These are phyloP conservation scores for Menidia beryllina DNA, from an alignment of 2,113 vertebrate genomes.

Conservation along the genomic window DNA sequence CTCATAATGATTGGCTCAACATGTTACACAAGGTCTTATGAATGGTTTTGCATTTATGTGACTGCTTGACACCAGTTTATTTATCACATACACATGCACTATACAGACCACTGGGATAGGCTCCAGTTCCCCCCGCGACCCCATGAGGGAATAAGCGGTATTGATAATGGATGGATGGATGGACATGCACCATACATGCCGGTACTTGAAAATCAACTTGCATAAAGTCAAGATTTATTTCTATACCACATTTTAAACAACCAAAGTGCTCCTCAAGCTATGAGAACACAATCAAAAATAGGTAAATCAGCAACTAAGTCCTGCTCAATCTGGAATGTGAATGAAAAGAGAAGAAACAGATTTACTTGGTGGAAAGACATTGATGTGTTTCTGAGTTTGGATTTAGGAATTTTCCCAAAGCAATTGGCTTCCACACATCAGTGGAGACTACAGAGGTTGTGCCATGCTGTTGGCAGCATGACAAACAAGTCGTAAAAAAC, in stretches of 20 bases:
- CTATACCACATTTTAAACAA: not conserved
- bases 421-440: not conserved
- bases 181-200: no score
- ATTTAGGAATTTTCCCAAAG: not conserved
- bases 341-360: not conserved
- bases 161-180: no score
- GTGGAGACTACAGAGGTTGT: not conserved
- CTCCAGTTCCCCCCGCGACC: no score
- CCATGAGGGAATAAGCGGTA: no score
- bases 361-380: not conserved
- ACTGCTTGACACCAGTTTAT: no score
- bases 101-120: no score
- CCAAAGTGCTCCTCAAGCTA: not conserved
- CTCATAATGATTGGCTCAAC: no score
- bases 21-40: no score
- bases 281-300: not conserved
- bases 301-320: not conserved
- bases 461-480: conserved; percentile 1
- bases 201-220: no score
- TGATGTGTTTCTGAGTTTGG: not conserved
- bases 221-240: not conserved
- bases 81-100: no score
- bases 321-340: not conserved
- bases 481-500: no score
- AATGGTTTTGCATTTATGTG: no score